Base-by-base conservation (phyloP, 2,888 invertebrate genomes). In the Oligia fasciuncula region DNA sequence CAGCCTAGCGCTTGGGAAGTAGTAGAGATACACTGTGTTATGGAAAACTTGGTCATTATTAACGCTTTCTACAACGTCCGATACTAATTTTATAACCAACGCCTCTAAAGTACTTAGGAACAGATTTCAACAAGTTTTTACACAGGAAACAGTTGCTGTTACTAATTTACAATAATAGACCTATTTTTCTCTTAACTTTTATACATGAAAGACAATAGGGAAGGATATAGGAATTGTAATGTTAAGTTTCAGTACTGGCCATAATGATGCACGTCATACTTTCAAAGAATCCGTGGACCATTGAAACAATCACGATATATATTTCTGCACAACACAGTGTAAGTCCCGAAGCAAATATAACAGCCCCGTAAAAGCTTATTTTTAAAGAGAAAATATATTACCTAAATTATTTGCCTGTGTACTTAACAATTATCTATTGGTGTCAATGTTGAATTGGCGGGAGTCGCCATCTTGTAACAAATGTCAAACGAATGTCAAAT, bases 1-100 rank as follows among this genome's bases (percentile, higher is more conserved):
- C 89, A 88, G 91, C 91, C 93, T 95, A 95, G 93, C 93, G 92
- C 91, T 92, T 91, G 92, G 91, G 92, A 92, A 92, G 91, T 91
- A 89, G 86, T 63, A 68, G 88, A 88, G 71, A 87, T 84, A 89
- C 88, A 90, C 89, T 90, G 89, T 90, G 90, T 84, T 80, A 78
- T 81, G 85, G 73, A 79, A 82, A 82, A 85, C 19, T 51, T 74
- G 54, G 29, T 65, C 17, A 40, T 66, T 46, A 57, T 46, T n/a
- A 60, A 35, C 63, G 72, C 35, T 66, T 84, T 63, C 29, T 62
- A 63, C 54, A 70, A 78, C 65, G 62, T 83, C 23, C 62, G 46
- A 51, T 65, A 68, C 35, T 14, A 79, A 62, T 73, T 67, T 67
- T 46, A 76, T 68, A 69, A 72, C 74, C 74, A 84, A 76, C 66